Conservation (phyloP, 1,140 invertebrate genomes). For the Prorops nasuta region DNA sequence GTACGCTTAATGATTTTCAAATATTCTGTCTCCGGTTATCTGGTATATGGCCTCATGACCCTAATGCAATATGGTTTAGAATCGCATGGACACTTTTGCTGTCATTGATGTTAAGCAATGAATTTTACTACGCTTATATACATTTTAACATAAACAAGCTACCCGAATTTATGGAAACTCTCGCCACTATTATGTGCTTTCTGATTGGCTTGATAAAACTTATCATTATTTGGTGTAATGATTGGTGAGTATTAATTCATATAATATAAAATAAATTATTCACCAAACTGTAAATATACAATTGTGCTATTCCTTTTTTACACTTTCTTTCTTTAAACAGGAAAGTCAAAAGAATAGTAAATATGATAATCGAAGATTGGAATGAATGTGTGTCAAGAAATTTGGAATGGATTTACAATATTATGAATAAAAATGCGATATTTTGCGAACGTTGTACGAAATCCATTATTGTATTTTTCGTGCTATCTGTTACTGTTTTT, state of each 20-base stretch:
- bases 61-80: background rate
- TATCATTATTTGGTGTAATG: conserved; percentile 16
- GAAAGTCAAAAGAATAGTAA: conserved; percentile 9
- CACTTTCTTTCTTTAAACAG: conserved; percentile 1
- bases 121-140: conserved; percentile 13
- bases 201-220: conserved; percentile 15
- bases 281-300: background rate
- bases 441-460: too few species aligned
- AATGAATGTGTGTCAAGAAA: background rate
- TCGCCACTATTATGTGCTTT: conserved; percentile 13
- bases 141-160: conserved; percentile 7
- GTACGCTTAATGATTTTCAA: conserved; percentile 3
- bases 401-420: background rate
- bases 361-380: conserved; percentile 13
- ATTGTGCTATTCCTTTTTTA: too few species aligned
- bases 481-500: too few species aligned
- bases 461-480: too few species aligned
- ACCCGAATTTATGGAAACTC: conserved; percentile 12
- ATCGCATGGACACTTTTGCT: conserved; percentile 4
- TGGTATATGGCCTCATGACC: conserved; percentile 14
- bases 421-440: too few species aligned
- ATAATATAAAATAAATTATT: conserved; percentile 7
- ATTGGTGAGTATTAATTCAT: conserved; percentile 6
- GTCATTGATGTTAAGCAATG: conserved; percentile 8
- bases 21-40: conserved; percentile 10